Evolutionary conservation across 1,140 invertebrate species (phyloP).

Genomic region (Bombus fervidus): DNA sequence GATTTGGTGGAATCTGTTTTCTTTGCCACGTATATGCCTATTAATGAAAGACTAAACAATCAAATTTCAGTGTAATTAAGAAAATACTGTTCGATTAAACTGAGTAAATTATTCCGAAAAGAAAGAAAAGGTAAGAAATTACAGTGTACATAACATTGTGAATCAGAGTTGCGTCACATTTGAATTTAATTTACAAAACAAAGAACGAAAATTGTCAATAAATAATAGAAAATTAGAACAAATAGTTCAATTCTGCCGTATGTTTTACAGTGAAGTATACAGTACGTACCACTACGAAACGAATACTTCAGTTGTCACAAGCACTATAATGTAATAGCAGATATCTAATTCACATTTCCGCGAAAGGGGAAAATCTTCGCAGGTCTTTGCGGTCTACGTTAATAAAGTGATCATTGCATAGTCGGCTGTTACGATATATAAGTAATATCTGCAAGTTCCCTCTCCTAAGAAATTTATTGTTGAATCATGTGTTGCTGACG

Average conservation of each 20-base stretch:
- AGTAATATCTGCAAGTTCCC: background rate
- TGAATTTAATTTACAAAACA: no score
- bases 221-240: no score
- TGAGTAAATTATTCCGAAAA: no score
- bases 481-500: background rate
- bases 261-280: background rate
- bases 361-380: background rate
- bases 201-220: no score
- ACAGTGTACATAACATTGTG: rapidly evolving
- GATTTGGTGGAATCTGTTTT: no score
- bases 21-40: no score
- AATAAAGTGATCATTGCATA: background rate
- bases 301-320: background rate
- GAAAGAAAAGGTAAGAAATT: no score
- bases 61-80: no score
- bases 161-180: no score
- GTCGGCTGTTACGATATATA: background rate
- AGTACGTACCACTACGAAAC: background rate
- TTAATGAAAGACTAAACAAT: no score
- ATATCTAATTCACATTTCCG: background rate
- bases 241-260: no score
- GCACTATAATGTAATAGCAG: background rate
- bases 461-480: background rate
- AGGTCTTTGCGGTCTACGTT: rapidly evolving
- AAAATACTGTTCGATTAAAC: no score